Conservation (phyloP, 2,113 vertebrate genomes). For the Delphinus delphis region DNA sequence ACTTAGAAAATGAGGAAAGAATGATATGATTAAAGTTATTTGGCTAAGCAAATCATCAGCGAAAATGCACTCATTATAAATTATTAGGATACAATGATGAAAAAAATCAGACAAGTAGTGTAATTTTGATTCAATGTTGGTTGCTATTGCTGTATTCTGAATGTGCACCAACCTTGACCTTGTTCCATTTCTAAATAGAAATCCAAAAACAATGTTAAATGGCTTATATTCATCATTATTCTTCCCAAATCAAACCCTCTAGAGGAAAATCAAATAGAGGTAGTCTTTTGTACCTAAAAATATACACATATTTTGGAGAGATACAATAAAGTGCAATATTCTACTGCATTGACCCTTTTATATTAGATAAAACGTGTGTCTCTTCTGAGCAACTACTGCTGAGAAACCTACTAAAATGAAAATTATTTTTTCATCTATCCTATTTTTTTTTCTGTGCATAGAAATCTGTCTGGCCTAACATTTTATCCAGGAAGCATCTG, state of each 20-base stretch:
- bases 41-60: background rate
- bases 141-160: background rate
- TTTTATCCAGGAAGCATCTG: constrained; percentile 39
- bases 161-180: background rate
- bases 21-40: background rate
- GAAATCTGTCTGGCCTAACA: constrained; percentile 56
- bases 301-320: background rate
- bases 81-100: background rate
- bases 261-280: constrained; percentile 48
- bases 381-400: constrained; percentile 49
- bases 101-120: constrained; percentile 12
- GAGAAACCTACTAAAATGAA: constrained; percentile 45
- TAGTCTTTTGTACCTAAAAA: constrained; percentile 57
- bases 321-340: constrained; percentile 60
- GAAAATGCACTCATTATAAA: background rate
- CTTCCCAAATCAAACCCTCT: background rate
- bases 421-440: constrained; percentile 34
- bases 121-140: constrained; percentile 29
- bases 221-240: background rate
- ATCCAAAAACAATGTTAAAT: background rate
- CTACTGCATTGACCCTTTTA: constrained; percentile 32
- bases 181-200: constrained; percentile 3
- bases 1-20: background rate
- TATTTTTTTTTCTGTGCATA: constrained; percentile 37
- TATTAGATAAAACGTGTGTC: constrained; percentile 68